Base-by-base conservation (phyloP, 2,113 vertebrate genomes). In the Semnornis frantzii region DNA sequence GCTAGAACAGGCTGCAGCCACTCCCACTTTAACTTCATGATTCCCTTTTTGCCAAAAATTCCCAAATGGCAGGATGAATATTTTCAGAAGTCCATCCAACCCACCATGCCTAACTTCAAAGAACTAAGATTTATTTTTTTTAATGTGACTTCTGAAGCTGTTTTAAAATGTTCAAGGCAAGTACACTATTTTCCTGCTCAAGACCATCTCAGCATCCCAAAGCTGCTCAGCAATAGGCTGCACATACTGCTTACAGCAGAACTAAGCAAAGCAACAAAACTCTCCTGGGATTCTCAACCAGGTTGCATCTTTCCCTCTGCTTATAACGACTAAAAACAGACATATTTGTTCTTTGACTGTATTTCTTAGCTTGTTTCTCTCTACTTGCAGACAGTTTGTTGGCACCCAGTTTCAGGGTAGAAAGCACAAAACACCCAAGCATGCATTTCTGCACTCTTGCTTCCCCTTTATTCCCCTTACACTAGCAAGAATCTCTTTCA, bases 381-480 rank as follows among this genome's bases (percentile, higher is more conserved):
- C 48, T 46, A 48, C 20, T 85, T 81, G 79, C 21, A 90, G 74
- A 62, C 63, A 80, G 64, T 68, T 91, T 85, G n/a, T 44, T 89
- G 79, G 82, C 91, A 91, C 27, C 6, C 31, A 44, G 23, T 62
- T 54, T 77, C 83, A 80, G 66, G 27, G 63, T 48, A 88, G 46
- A 95, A 90, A 68, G 58, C 55, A 58, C 11, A 12, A 78, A 85
- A 92, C 52, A 33, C 21, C 44, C 73, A 58, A 55, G 34, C 44
- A 79, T 34, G 50, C 76, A 75, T 59, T 88, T 94, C 94, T 92
- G 65, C 19, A 52, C 78, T 83, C 57, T 58, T 69, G 83, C 87
- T 95, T 96, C 89, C 87, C 50, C 44, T 95, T 96, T 94, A 94
- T 94, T 92, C 91, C 83, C 87, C 91, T 90, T 88, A 88, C 44